Evolutionary conservation across 2,113 vertebrate species (phyloP).

Genomic region (Elgaria multicarinata): DNA sequence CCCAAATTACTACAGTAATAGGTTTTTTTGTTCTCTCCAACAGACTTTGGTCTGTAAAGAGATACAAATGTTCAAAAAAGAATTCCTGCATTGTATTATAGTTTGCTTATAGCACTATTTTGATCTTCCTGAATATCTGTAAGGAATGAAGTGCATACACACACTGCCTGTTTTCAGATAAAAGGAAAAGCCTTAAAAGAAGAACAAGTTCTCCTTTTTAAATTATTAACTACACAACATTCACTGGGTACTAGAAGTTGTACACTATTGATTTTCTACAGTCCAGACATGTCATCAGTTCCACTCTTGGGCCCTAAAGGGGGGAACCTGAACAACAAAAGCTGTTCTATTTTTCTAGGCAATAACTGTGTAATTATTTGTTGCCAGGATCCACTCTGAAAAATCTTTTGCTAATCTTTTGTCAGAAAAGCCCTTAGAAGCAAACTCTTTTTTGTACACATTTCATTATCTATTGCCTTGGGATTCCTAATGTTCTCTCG

Average conservation of each 20-base stretch:
- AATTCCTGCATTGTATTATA: constrained; percentile 24
- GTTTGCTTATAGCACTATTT: constrained; percentile 38
- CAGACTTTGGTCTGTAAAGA: constrained; percentile 15
- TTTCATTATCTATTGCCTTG: constrained; percentile 27
- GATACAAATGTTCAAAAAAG: not conserved
- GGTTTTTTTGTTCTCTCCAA: not conserved
- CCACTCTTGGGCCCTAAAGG: constrained; percentile 32
- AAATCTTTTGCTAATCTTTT: not conserved
- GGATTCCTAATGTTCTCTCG: not conserved
- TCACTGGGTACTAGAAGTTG: constrained; percentile 48
- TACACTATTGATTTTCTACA: constrained; percentile 54
- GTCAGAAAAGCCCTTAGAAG: not conserved
- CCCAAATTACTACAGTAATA: not conserved
- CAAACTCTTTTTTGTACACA: not conserved
- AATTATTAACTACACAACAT: constrained; percentile 64
- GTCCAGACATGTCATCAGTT: constrained; percentile 38
- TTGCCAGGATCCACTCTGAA: not conserved
- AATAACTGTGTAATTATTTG: constrained; percentile 18
- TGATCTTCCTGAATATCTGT: not conserved
- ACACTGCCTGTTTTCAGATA: constrained; percentile 21
- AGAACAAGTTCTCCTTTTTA: constrained; percentile 36
- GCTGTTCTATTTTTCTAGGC: constrained; percentile 29
- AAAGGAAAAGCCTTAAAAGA: constrained; percentile 46
- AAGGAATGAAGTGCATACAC: not conserved
- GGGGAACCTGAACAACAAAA: constrained; percentile 41